A percentile compares a stretch with the other conserved stretches of the same genome.
Evolutionary conservation across 1,140 invertebrate species (phyloP).

Genomic region (Dendrolimus kikuchii): DNA sequence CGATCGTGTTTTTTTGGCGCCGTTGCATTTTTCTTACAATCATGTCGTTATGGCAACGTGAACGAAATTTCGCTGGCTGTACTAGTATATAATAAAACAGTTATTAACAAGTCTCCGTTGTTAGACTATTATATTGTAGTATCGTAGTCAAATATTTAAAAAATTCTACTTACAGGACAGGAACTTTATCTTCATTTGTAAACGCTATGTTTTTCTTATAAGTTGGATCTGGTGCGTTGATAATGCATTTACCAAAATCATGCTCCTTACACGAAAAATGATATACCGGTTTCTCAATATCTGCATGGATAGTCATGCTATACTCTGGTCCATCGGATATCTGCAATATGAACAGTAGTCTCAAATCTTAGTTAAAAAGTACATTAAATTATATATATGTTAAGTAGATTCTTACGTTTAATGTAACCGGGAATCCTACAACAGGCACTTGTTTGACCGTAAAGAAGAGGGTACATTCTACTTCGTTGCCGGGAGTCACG

Average conservation of each 20-base stretch:
- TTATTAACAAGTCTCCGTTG: no score
- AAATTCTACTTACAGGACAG: constrained; percentile 32
- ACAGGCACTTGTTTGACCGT: constrained; percentile 53
- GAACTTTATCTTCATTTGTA: constrained; percentile 41
- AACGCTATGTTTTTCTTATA: constrained; percentile 56
- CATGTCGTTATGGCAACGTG: no score
- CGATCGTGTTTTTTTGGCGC: no score
- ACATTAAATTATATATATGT: no score
- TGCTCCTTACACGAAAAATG: constrained; percentile 49
- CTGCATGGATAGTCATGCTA: constrained; percentile 41
- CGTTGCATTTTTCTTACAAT: no score
- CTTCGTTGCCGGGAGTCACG: constrained; percentile 34
- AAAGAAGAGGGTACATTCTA: constrained; percentile 47
- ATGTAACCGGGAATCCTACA: constrained; percentile 44
- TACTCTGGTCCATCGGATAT: constrained; percentile 59
- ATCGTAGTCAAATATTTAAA: constrained; percentile 2
- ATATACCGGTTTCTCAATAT: constrained; percentile 54
- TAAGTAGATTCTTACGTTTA: constrained; percentile 28
- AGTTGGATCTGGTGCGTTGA: constrained; percentile 50
- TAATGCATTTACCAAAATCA: constrained; percentile 56
- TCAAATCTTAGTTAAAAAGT: no score
- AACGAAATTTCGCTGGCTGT: no score
- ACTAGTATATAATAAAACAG: no score
- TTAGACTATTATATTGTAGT: no score
- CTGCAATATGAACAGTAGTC: constrained; percentile 14